Evolutionary conservation across 2,888 invertebrate genomes (phyloP), one percentile per base, ranked within the genome.

Genomic region (Macrophya annulata): DNA sequence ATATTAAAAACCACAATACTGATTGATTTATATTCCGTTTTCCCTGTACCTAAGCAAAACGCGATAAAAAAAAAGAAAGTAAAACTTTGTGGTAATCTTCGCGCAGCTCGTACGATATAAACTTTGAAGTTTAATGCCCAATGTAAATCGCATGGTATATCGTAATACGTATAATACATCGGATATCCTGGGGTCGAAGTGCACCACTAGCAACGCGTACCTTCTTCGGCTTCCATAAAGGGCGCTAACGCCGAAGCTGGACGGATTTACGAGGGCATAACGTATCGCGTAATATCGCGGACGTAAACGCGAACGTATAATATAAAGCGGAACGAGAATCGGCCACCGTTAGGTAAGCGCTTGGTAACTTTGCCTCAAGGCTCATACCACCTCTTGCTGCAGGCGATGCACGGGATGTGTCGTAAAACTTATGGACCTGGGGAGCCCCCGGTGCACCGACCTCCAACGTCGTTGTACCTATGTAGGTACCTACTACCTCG

Each of bases 191-290:
- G 68, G 68, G 37, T 68, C 68, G 37, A 68, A 68, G 68, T 68
- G 68, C 74, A 74, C 21, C 43, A 15, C 25, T 45, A 74, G 74
- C 45, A 72, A 0, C 43, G 45, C 21, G 74, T 45, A 45, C 45
- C 45, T 45, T 45, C 74, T 74, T 74, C 25, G 74, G 45, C 45
- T 48, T 45, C 43, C 45, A 74, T 74, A 74, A 45, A 74, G 45
- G 45, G 21, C 74, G 74, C 74, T 74, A 45, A 74, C 74, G 43
- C 31, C 74, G n/a, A 21, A 74, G 74, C 74, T 45, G 74, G 45
- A 74, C 21, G 45, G 43, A 62, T 51, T 81, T 81, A 81, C 81
- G 81, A 62, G 59, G 59, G 62, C 81, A 81, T 81, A 81, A 81
- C 81, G 62, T 62, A 81, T 59, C 81, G 81, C 77, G 62, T 81